phyloP scores from a whole-genome alignment of 2,888 invertebrate species.

The Oxytorus armatus region DNA sequence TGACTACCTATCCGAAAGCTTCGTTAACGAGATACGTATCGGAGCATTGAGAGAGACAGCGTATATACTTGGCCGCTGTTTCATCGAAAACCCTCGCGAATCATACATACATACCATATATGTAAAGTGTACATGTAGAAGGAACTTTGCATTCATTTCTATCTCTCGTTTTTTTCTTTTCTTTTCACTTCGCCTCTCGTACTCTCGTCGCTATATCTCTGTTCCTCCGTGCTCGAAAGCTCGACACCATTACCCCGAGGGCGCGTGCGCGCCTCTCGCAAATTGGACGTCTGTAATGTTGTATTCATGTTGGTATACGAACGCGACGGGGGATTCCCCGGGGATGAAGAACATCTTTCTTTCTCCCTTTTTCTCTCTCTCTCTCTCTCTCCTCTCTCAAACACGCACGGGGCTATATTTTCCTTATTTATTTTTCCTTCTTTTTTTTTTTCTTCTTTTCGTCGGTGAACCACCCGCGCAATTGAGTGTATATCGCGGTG shows the following conservation, averaged over 20 bases:
- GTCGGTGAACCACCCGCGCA: constrained; percentile 32
- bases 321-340: constrained; percentile 56
- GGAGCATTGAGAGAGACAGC: too few species aligned
- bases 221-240: neutral
- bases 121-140: neutral
- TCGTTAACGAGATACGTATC: too few species aligned
- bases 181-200: constrained; percentile 12
- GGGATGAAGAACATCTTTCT: constrained; percentile 44
- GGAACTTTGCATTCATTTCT: constrained; percentile 12
- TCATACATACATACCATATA: neutral
- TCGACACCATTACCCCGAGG: constrained; percentile 35
- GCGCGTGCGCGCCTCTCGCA: constrained; percentile 55
- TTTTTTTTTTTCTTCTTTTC: constrained; percentile 2
- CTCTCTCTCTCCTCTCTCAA: neutral
- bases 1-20: too few species aligned
- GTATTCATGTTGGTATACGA: constrained; percentile 64
- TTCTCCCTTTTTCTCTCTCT: neutral
- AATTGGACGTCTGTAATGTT: constrained; percentile 68
- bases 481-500: constrained; percentile 9
- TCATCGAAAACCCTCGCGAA: too few species aligned
- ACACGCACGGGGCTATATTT: constrained; percentile 1
- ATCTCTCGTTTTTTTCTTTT: constrained; percentile 9
- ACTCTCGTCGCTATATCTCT: constrained; percentile 2
- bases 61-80: too few species aligned
- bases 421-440: constrained; percentile 8